phyloP scores from a whole-genome alignment of 2,888 invertebrate genomes.

The Petrophora chlorosata region DNA sequence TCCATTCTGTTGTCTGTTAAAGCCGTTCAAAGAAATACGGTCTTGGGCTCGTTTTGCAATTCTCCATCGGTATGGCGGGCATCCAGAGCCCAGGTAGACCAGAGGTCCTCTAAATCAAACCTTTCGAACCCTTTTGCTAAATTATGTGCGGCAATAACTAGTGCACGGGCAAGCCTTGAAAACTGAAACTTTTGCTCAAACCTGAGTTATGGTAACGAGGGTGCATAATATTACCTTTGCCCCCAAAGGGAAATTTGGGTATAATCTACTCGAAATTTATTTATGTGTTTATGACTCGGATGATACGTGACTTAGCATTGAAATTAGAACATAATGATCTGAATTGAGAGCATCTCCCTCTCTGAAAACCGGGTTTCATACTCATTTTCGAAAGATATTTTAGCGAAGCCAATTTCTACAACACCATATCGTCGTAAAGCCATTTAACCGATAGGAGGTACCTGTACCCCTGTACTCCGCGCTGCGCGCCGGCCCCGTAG shows the following conservation, averaged over 20 bases:
- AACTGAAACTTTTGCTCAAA: constrained; percentile 17
- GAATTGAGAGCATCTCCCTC: too few species aligned
- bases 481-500: too few species aligned
- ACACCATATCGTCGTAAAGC: too few species aligned
- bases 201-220: constrained; percentile 14
- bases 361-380: too few species aligned
- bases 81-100: constrained; percentile 2
- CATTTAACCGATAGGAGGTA: too few species aligned
- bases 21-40: constrained; percentile 2
- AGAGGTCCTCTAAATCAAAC: constrained; percentile 15
- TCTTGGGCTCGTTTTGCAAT: constrained; percentile 6
- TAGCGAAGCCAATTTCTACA: too few species aligned
- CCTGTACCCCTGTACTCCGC: too few species aligned
- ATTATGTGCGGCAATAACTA: constrained; percentile 20
- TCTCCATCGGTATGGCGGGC: background rate
- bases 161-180: constrained; percentile 13
- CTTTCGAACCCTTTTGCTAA: constrained; percentile 23
- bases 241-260: background rate
- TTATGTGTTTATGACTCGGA: too few species aligned
- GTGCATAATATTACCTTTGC: constrained; percentile 5
- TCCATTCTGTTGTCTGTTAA: background rate
- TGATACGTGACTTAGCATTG: too few species aligned
- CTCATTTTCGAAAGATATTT: too few species aligned
- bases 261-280: too few species aligned
- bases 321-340: too few species aligned